Conservation (phyloP, 1,140 invertebrate species). For the Drosophila pectinifera region DNA sequence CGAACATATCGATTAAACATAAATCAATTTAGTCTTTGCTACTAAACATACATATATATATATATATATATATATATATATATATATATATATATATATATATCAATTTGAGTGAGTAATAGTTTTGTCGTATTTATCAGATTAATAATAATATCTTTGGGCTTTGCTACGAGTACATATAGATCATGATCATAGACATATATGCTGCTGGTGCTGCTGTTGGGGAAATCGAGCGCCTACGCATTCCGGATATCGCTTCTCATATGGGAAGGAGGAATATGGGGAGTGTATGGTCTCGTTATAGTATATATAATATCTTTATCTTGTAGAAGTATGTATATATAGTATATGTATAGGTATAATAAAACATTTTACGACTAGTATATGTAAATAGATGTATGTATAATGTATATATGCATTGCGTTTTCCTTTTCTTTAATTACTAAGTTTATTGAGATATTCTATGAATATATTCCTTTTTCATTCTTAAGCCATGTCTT, state of each 20-base stretch:
- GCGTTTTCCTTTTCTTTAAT: conserved; percentile 51
- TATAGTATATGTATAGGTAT: conserved; percentile 50
- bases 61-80: too few relatives aligned
- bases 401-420: conserved; percentile 67
- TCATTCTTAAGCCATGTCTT: conserved; percentile 52
- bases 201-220: conserved; percentile 32
- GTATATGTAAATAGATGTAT: conserved; percentile 61
- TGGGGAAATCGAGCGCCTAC: conserved; percentile 2
- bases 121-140: conserved; percentile 41
- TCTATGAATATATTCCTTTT: conserved; percentile 69
- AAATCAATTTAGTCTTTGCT: conserved; percentile 75
- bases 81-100: too few relatives aligned
- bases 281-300: conserved; percentile 35
- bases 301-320: conserved; percentile 39
- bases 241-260: conserved; percentile 17
- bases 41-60: conserved; percentile 54
- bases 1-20: conserved; percentile 63
- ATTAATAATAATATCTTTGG: conserved; percentile 80
- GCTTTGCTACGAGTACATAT: conserved; percentile 75
- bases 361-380: conserved; percentile 56
- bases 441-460: conserved; percentile 76
- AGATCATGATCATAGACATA: conserved; percentile 65
- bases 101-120: conserved; percentile 53
- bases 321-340: conserved; percentile 49
- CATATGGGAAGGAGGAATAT: neutral